Conservation (phyloP, 1,140 invertebrate species). For the Pseudomyrmex sp. region DNA sequence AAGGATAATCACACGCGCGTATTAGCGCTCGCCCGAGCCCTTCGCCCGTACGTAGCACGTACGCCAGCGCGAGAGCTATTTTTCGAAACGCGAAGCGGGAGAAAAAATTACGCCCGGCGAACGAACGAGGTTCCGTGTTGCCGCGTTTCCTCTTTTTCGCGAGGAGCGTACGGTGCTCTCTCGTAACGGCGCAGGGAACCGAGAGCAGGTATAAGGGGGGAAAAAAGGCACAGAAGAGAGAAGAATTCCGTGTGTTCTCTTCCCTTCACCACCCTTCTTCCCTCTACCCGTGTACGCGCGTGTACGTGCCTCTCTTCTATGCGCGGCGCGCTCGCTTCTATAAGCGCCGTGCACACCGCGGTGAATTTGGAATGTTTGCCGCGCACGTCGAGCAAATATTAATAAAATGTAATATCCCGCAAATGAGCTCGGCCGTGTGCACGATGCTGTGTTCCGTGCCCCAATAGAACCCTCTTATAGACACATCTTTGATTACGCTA, state of each 20-base stretch:
- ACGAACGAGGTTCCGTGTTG: slow-evolving; percentile 53
- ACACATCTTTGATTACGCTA: slow-evolving; percentile 50
- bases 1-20: slow-evolving; percentile 72
- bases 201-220: slow-evolving; percentile 42
- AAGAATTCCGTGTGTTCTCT: slow-evolving; percentile 2
- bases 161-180: slow-evolving; percentile 3
- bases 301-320: slow-evolving; percentile 57
- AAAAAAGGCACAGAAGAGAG: slow-evolving; percentile 6
- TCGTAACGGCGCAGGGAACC: slow-evolving; percentile 27
- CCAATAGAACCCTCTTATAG: slow-evolving; percentile 42
- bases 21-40: slow-evolving; percentile 60
- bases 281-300: not conserved
- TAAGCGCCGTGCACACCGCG: slow-evolving; percentile 55
- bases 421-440: slow-evolving; percentile 52
- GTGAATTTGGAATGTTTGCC: slow-evolving; percentile 71
- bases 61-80: slow-evolving; percentile 59
- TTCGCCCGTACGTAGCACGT: slow-evolving; percentile 53
- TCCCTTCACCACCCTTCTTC: too few relatives aligned
- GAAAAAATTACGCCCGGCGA: slow-evolving; percentile 63
- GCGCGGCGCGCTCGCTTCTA: slow-evolving; percentile 41
- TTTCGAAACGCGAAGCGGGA: slow-evolving; percentile 65
- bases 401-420: slow-evolving; percentile 76
- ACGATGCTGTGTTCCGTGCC: not conserved
- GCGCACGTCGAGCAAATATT: slow-evolving; percentile 71
- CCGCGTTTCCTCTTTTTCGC: slow-evolving; percentile 55